Evolutionary conservation across 2,113 vertebrate genomes (phyloP).

Genomic region (human): GRCh38 chr4:186352001-186352500

Average conservation of each 20-base stretch:
- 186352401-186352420: background rate
- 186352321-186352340: background rate
- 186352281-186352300: background rate
- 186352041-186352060: background rate
- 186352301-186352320: background rate
- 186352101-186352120: background rate
- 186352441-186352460: background rate
- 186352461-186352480: background rate
- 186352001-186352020: background rate
- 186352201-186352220: background rate
- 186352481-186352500: background rate
- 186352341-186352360: background rate
- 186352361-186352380: background rate
- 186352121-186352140: background rate
- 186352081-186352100: background rate
- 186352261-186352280: background rate
- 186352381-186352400: background rate
- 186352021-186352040: background rate
- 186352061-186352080: background rate
- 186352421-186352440: background rate
- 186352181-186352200: background rate
- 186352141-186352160: background rate
- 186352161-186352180: background rate
- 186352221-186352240: background rate
- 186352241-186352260: background rate